Evolutionary conservation across 2,113 vertebrate species (phyloP).

Genomic region (Sebastes schlegelii): DNA sequence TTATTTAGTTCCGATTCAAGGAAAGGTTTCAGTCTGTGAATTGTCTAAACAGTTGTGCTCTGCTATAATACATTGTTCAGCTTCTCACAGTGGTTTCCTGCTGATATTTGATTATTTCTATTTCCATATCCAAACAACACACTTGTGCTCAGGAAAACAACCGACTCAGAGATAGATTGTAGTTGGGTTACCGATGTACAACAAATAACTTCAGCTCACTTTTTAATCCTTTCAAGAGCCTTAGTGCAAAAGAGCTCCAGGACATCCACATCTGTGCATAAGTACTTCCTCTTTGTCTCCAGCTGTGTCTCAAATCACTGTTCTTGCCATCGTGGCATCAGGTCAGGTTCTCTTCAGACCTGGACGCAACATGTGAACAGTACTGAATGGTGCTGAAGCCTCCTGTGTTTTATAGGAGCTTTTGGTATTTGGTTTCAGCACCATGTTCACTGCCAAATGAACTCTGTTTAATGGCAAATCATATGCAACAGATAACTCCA

Average conservation of each 20-base stretch:
- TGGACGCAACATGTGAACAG: constrained; percentile 9
- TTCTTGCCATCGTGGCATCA: constrained; percentile 54
- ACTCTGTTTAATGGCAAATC: constrained; percentile 1
- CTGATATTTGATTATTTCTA: constrained; percentile 45
- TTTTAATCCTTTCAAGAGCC: constrained; percentile 38
- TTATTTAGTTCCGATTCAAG: constrained; percentile 31
- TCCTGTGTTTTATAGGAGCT: not conserved
- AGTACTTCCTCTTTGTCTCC: constrained; percentile 64
- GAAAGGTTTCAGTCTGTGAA: not conserved
- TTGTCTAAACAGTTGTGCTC: constrained; percentile 40
- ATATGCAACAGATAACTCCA: not conserved
- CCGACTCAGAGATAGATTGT: constrained; percentile 32
- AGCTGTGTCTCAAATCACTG: constrained; percentile 54
- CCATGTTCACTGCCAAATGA: constrained; percentile 8
- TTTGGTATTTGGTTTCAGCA: constrained; percentile 29
- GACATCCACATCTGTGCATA: constrained; percentile 53
- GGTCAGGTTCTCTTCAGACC: constrained; percentile 43
- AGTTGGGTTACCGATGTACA: constrained; percentile 40
- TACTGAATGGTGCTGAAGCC: not conserved
- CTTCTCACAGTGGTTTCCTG: constrained; percentile 22
- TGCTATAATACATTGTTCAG: not conserved
- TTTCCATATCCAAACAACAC: constrained; percentile 51
- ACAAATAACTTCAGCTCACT: constrained; percentile 60
- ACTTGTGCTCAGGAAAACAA: constrained; percentile 34
- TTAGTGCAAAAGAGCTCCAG: constrained; percentile 16